phyloP scores from a whole-genome alignment of 2,888 invertebrate genomes.

The Tolmerus cingulatus region DNA sequence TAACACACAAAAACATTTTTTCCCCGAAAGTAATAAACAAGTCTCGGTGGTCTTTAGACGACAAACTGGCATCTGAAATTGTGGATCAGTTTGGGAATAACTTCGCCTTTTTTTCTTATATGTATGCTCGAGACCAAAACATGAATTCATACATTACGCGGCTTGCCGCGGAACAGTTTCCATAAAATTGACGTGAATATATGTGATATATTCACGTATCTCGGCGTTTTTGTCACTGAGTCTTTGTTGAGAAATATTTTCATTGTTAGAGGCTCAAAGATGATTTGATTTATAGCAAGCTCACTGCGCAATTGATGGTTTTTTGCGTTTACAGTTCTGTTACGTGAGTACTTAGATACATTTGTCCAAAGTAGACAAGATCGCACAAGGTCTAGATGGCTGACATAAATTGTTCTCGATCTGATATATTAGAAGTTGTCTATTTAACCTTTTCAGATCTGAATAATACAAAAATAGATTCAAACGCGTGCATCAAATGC shows the following conservation, averaged over 20 bases:
- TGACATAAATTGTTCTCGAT: neutral
- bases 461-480: no score
- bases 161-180: neutral
- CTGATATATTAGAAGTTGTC: no score
- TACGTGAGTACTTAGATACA: neutral
- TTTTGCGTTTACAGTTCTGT: neutral
- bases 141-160: neutral
- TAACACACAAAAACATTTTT: neutral
- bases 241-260: neutral
- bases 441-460: no score
- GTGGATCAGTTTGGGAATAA: neutral
- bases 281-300: neutral
- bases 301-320: neutral
- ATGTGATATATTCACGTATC: neutral
- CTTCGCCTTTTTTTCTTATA: neutral
- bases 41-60: slow-evolving; percentile 32
- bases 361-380: neutral
- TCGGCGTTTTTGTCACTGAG: neutral
- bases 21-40: slow-evolving; percentile 38
- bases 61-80: slow-evolving; percentile 10
- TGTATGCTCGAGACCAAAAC: neutral
- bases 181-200: neutral
- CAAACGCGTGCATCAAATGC: no score
- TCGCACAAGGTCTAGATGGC: neutral
- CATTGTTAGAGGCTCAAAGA: neutral